Percentiles rank a stretch among this genome's conserved stretches.
phyloP scores from a whole-genome alignment of 2,888 invertebrate genomes.

The Belgica antarctica region DNA sequence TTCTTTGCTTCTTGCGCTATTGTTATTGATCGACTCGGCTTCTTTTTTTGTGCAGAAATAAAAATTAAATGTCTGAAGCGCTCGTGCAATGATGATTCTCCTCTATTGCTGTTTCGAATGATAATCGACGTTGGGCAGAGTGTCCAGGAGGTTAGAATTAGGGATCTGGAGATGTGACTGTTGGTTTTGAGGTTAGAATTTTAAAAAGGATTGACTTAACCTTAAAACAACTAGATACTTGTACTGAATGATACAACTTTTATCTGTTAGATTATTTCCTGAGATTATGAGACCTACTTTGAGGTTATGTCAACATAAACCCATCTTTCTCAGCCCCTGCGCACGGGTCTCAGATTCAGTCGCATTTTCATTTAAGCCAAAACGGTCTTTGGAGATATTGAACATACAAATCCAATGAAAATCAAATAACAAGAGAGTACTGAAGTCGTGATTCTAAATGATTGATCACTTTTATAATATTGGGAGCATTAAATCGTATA shows the following conservation, averaged over 20 bases:
- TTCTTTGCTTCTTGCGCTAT: not conserved
- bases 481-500: constrained; percentile 16
- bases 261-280: no score
- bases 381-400: constrained; percentile 15
- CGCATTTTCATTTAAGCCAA: not conserved
- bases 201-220: no score
- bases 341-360: not conserved
- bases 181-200: no score
- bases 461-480: constrained; percentile 40
- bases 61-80: constrained; percentile 15
- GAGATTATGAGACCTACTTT: no score
- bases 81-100: constrained; percentile 22
- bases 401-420: constrained; percentile 13
- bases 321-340: no score
- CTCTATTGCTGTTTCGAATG: constrained; percentile 10
- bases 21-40: constrained; percentile 35
- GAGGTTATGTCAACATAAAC: no score
- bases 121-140: not conserved
- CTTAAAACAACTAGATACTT: no score
- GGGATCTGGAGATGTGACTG: no score
- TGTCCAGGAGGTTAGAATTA: no score
- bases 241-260: no score
- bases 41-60: not conserved
- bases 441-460: constrained; percentile 39
- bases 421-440: constrained; percentile 8